Conservation (phyloP, 2,113 vertebrate genomes). For the Abramis brama region DNA sequence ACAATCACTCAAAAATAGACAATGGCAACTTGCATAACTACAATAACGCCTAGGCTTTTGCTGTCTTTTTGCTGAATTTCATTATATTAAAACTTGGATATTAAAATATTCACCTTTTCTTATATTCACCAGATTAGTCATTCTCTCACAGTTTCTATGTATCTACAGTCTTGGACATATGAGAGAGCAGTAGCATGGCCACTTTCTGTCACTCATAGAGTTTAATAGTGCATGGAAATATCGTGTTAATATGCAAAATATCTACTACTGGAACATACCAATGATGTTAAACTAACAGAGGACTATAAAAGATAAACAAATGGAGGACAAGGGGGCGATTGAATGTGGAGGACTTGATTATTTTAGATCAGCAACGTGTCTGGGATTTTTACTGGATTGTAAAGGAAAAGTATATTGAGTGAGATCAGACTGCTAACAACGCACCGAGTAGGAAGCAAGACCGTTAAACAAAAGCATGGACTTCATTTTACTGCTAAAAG, state of each 20-base stretch:
- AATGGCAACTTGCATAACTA: no score
- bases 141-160: background rate
- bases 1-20: no score
- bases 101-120: background rate
- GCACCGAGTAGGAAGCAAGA: background rate
- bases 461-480: background rate
- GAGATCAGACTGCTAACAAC: background rate
- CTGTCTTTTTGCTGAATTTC: no score
- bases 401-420: background rate
- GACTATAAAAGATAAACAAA: conserved; percentile 1
- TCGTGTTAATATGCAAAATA: background rate
- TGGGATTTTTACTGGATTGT: background rate
- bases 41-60: no score
- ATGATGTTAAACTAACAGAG: background rate
- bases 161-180: conserved; percentile 52
- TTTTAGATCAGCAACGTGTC: background rate
- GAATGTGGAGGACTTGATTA: background rate
- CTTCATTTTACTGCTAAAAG: background rate
- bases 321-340: background rate
- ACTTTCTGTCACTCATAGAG: background rate
- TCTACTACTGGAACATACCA: background rate
- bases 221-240: conserved; percentile 5
- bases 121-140: background rate
- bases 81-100: background rate
- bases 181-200: conserved; percentile 48